Conservation (phyloP, 2,113 vertebrate species). For the Pterocles orientalis region DNA sequence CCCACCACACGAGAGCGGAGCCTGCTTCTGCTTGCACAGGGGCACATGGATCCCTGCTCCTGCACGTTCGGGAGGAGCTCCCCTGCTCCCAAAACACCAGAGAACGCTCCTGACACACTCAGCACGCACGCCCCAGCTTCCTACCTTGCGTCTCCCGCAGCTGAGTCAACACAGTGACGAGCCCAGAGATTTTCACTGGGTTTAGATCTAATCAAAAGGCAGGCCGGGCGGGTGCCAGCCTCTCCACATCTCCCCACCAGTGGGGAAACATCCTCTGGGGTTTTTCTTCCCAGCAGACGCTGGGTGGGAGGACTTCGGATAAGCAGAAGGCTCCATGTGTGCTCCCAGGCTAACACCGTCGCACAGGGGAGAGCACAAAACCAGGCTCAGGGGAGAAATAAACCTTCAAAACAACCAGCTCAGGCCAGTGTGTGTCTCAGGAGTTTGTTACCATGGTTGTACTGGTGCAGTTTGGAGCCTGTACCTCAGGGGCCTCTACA, state of each 20-base stretch:
- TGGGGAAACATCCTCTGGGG: rapidly evolving
- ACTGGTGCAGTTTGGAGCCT: rapidly evolving
- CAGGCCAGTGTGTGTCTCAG: rapidly evolving
- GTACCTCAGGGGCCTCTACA: not conserved
- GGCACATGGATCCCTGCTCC: not conserved
- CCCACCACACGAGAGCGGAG: rapidly evolving
- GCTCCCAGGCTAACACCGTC: not conserved
- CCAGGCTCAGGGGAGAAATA: not conserved
- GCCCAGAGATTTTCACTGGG: not conserved
- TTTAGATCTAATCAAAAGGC: not conserved
- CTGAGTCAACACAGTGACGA: rapidly evolving
- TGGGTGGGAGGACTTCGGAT: not conserved
- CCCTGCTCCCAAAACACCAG: not conserved
- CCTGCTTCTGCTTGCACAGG: not conserved
- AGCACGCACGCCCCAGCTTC: rapidly evolving
- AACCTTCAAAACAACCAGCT: not conserved
- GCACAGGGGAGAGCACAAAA: not conserved
- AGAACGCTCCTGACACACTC: rapidly evolving
- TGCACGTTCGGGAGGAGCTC: rapidly evolving
- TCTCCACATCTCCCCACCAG: not conserved
- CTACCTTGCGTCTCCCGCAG: not conserved
- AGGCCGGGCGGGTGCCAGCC: not conserved
- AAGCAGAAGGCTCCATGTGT: rapidly evolving
- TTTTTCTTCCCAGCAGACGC: not conserved
- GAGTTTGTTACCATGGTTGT: rapidly evolving